Evolutionary conservation across 2,888 invertebrate genomes (phyloP).

Genomic region (Galerucella pusilla): DNA sequence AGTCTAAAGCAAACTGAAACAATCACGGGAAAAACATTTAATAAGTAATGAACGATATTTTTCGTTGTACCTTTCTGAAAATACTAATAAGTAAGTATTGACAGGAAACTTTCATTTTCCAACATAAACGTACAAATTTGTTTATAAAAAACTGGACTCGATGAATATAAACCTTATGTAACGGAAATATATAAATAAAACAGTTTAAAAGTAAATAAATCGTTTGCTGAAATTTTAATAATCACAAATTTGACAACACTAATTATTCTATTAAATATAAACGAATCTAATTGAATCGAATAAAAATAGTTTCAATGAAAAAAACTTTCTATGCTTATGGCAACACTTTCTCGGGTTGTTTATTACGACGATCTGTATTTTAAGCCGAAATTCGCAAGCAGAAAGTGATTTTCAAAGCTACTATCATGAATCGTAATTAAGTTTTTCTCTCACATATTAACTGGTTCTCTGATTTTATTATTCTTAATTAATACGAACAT

Average conservation of each 20-base stretch:
- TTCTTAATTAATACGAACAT: background rate
- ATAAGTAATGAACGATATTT: too few species aligned
- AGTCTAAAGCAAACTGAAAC: too few species aligned
- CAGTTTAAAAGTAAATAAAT: background rate
- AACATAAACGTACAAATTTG: too few species aligned
- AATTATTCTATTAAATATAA: background rate
- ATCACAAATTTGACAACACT: background rate
- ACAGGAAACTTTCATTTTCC: too few species aligned
- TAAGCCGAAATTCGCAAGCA: background rate
- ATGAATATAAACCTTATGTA: too few species aligned
- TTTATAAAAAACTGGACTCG: too few species aligned
- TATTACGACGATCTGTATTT: background rate
- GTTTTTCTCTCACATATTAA: background rate
- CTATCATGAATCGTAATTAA: background rate
- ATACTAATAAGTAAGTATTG: too few species aligned
- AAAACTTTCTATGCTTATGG: constrained; percentile 4
- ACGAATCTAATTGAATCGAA: background rate
- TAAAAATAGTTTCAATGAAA: constrained; percentile 8
- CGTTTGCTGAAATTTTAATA: background rate
- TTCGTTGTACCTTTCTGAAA: too few species aligned
- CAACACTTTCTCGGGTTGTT: background rate
- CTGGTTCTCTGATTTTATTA: background rate
- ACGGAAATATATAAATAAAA: background rate
- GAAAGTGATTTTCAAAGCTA: background rate
- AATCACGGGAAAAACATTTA: too few species aligned